Percentiles rank a stretch among this genome's conserved stretches.
Evolutionary conservation across 2,113 vertebrate species (phyloP).

Genomic region (Cebus imitator): DNA sequence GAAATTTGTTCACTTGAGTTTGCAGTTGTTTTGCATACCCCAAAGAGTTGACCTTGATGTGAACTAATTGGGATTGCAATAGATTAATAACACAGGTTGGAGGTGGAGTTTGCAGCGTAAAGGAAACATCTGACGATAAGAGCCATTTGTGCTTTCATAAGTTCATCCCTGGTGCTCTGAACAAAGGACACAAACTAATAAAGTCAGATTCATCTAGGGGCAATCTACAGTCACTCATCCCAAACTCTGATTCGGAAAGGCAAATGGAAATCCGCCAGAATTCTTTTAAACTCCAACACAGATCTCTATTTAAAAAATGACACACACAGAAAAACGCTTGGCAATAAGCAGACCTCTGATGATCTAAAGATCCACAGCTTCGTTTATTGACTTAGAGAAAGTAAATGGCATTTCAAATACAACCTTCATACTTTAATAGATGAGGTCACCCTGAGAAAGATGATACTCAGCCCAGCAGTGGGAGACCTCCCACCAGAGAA

Average conservation of each 20-base stretch:
- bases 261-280: conserved; percentile 72
- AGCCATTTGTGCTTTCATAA: conserved; percentile 76
- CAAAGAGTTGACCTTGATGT: conserved; percentile 78
- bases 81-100: conserved; percentile 75
- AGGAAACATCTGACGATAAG: conserved; percentile 85
- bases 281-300: conserved; percentile 80
- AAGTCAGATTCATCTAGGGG: conserved; percentile 80
- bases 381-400: conserved; percentile 80
- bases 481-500: conserved; percentile 75
- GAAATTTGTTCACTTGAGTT: conserved; percentile 54
- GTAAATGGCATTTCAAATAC: conserved; percentile 83
- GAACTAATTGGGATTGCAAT: conserved; percentile 80
- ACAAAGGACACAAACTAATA: conserved; percentile 82
- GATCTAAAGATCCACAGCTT: conserved; percentile 82
- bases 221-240: conserved; percentile 59
- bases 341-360: conserved; percentile 81
- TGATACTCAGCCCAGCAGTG: conserved; percentile 68
- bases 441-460: conserved; percentile 85
- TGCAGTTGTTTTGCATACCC: conserved; percentile 58
- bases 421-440: conserved; percentile 81
- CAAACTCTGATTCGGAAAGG: conserved; percentile 71
- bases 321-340: conserved; percentile 64
- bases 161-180: conserved; percentile 81
- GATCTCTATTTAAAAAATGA: conserved; percentile 75
- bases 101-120: conserved; percentile 68